Evolutionary conservation across 2,113 vertebrate species (phyloP), one percentile per base, ranked within the genome.

Genomic region (Thryonomys swinderianus): DNA sequence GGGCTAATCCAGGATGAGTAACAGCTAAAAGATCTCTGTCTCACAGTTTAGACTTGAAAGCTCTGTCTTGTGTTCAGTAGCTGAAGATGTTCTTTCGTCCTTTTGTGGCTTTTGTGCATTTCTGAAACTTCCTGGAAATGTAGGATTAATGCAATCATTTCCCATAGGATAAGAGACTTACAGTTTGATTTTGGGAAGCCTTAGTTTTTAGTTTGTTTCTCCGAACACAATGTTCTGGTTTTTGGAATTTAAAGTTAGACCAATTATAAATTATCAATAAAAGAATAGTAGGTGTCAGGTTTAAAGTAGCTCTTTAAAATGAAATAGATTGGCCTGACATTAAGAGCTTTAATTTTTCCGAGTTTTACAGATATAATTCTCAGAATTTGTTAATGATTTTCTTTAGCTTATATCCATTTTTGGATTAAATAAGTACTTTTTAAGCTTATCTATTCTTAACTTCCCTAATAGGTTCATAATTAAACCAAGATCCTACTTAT

Each of bases 391-490:
- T 51, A 69, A 88, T 88, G 23, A 40, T 89, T 93, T 96, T 53
- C n/a, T 57, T 84, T 85, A 95, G n/a, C 13, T 64, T 91, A 53
- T 90, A 79, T 71, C 76, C 1, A 83, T 61, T 95, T 81, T 95
- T 91, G n/a, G 76, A 67, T 90, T 78, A 88, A 80, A 83, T 91
- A 71, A 67, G 69, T 88, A 7, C 69, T 81, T 92, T 45, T 89
- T 20, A 95, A n/a, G n/a, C 21, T 93, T 27, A 93, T 91, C 14
- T 76, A 66, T 53, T 94, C 59, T 94, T 86, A 95, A 78, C 32
- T 84, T 71, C 3, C 7, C 51, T 45, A 23, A 40, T 76, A 80
- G 23, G 16, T 95, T 88, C 88, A 57, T 88, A 59, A 85, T 79
- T 76, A 95, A 91, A 67, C 17, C 59, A 53, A 91, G 64, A 32